Evolutionary conservation across 2,113 vertebrate species (phyloP).

Genomic region (Silurus meridionalis): DNA sequence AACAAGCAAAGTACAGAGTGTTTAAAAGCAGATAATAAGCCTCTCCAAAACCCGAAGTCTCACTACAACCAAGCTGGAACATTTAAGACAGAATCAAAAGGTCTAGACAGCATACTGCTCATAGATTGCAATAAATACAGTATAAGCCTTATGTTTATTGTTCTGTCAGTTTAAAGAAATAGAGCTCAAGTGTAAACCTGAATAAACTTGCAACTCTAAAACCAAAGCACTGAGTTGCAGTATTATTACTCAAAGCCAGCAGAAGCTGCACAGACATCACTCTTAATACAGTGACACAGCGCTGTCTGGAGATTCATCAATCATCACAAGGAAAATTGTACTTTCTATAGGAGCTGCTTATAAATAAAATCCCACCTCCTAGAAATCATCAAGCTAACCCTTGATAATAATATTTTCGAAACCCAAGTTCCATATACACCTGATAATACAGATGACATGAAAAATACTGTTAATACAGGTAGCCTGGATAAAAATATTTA

Average conservation of each 20-base stretch:
- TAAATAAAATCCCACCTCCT: too few species aligned
- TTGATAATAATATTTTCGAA: neutral
- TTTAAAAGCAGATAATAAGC: neutral
- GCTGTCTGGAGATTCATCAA: neutral
- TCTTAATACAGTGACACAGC: neutral
- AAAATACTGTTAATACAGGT: neutral
- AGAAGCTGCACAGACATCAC: neutral
- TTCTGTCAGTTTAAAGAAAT: neutral
- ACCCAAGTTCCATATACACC: neutral
- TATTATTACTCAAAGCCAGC: neutral
- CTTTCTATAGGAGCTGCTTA: neutral
- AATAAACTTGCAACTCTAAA: constrained; percentile 1
- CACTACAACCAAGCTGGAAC: neutral
- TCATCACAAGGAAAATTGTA: neutral
- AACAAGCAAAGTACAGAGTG: neutral
- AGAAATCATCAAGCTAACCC: neutral
- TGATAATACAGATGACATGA: neutral
- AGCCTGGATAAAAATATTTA: constrained; percentile 12
- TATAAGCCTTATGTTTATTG: constrained; percentile 7
- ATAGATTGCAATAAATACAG: constrained; percentile 8
- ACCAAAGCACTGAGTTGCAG: neutral
- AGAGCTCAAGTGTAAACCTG: neutral
- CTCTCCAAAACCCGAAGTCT: neutral
- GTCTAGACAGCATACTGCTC: neutral
- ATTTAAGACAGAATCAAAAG: neutral